phyloP scores from a whole-genome alignment of 2,113 vertebrate species.

The Chaenocephalus aceratus region DNA sequence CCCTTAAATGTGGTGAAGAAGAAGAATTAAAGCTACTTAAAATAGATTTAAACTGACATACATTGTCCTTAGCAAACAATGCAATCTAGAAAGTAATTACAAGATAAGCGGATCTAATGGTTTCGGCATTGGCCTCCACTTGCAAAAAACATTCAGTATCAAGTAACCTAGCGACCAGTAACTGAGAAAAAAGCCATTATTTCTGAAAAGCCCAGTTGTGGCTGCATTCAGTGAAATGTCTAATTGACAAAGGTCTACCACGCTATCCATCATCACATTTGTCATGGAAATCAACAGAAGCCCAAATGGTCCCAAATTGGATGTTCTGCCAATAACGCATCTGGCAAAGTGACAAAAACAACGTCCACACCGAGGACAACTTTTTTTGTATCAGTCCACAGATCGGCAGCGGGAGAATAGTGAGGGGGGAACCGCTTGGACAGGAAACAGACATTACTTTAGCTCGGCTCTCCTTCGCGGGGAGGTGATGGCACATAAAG shows the following conservation, averaged over 20 bases:
- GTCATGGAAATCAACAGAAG: constrained; percentile 48
- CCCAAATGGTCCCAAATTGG: constrained; percentile 39
- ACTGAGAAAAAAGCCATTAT: constrained; percentile 23
- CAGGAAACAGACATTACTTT: constrained; percentile 60
- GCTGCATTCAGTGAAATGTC: constrained; percentile 33
- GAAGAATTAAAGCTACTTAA: not conserved
- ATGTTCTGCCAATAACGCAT: constrained; percentile 59
- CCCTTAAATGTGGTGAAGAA: no score
- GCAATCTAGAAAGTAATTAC: not conserved
- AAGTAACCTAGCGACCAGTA: constrained; percentile 21
- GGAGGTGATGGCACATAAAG: constrained; percentile 68
- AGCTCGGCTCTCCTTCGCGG: constrained; percentile 31
- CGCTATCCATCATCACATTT: constrained; percentile 48
- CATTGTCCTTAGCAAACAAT: not conserved
- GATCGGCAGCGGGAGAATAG: constrained; percentile 1
- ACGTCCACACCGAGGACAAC: constrained; percentile 15
- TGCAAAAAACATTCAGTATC: constrained; percentile 19
- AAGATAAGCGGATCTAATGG: not conserved
- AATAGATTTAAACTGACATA: not conserved
- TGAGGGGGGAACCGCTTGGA: constrained; percentile 45
- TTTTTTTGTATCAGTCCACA: constrained; percentile 15
- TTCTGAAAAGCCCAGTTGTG: constrained; percentile 33
- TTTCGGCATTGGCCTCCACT: not conserved
- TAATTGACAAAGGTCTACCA: constrained; percentile 58
- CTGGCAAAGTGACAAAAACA: constrained; percentile 35